Base-by-base conservation (phyloP, 2,113 vertebrate species). In the Myiozetetes cayanensis region DNA sequence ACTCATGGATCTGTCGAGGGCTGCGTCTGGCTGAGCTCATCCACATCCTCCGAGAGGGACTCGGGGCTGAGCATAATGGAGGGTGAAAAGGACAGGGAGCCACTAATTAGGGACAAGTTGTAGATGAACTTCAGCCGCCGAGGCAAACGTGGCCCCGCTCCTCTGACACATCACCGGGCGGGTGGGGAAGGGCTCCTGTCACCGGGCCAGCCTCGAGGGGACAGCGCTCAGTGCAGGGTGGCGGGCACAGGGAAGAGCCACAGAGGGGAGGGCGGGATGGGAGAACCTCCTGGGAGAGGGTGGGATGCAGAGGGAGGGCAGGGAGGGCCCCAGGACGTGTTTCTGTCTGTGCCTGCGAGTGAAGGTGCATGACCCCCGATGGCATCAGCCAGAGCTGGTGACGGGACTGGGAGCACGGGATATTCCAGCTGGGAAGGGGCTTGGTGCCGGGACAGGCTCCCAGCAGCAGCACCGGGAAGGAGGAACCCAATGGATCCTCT, bases 51-150 rank as follows among this genome's bases (percentile, higher is more conserved):
- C 3, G 30, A 12, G 28, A 14, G 78, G 41, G 72, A 52, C 21
- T 35, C 19, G 2, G 81, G 66, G 47, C 84, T 90, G 94, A 88
- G 67, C 46, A 24, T 92, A 46, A 95, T 28, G 79, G 94, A 47
- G 89, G 79, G 11, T 92, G 95, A 92, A 96, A 94, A 92, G 95
- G 95, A 92, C 95, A 85, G 27, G 65, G 93, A 85, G 67, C 59
- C 19, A 4, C 74, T 87, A 56, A 82, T 27, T 85, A 87, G 66
- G 8, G 65, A 61, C 41, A 18, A 35, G 65, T 11, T 31, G 70
- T 9, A 10, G 8, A 12, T 46, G 76, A 52, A 47, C 77, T 66
- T 56, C 4, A 58, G 61, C 84, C 73, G 8, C 0, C 39, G 39
- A 50, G 62, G 73, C 62, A 35, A 15, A 71, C 6, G 76, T 6